Percentiles rank a stretch among this genome's conserved stretches.
Evolutionary conservation across 2,113 vertebrate genomes (phyloP).

Genomic region (Puntigrus tetrazona): DNA sequence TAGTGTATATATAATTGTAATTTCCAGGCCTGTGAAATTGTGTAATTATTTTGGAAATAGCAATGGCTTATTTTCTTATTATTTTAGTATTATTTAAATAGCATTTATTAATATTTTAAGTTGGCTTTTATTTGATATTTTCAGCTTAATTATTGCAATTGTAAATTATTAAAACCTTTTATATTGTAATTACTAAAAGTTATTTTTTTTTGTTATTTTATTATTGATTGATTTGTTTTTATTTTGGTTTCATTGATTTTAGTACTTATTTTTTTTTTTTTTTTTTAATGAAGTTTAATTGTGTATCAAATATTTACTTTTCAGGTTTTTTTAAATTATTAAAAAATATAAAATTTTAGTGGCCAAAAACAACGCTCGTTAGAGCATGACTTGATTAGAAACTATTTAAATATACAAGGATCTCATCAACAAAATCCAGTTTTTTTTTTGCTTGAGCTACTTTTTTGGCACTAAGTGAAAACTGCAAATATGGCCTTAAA

Average conservation of each 20-base stretch:
- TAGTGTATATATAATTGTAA: neutral
- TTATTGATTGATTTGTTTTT: neutral
- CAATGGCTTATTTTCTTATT: no score
- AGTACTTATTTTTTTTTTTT: neutral
- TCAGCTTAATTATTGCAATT: no score
- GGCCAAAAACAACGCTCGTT: neutral
- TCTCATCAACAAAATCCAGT: neutral
- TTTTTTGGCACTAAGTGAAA: neutral
- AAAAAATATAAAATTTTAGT: neutral
- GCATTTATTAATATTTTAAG: neutral
- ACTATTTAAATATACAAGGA: neutral
- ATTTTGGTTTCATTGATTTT: neutral
- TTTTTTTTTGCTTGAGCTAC: neutral
- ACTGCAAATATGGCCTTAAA: neutral
- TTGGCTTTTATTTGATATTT: neutral
- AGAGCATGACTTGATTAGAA: neutral
- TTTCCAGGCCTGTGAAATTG: no score
- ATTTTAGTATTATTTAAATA: neutral
- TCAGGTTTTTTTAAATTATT: neutral
- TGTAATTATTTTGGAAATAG: no score
- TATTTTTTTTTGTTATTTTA: no score
- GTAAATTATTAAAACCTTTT: no score
- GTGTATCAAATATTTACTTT: neutral
- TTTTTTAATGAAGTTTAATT: neutral
- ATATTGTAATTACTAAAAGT: no score